Evolutionary conservation across 2,888 invertebrate genomes (phyloP), one percentile per base, ranked within the genome.

Genomic region (Meteorus cinctellus): DNA sequence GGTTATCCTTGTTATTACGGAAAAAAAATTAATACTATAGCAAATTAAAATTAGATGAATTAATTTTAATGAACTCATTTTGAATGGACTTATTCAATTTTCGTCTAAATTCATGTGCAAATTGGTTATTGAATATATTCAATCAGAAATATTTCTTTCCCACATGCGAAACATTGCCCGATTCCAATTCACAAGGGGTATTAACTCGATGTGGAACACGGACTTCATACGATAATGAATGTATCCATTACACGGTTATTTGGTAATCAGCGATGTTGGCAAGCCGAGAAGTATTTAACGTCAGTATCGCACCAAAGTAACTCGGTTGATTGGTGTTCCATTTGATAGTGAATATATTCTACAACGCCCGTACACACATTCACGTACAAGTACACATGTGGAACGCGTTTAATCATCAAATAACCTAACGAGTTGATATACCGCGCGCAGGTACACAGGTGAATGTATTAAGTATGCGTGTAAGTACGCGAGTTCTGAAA

Each of bases 261-360:
- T 79, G 78, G 78, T 79, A 80, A 80, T 80, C 81, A 81, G 78
- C 76, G 77, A 77, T 73, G 65, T 75, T 74, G 67, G 75, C 24
- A n/a, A 60, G 65, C 71, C 71, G 48, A 51, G 66, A 74, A 79
- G 80, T 81, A 82, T 82, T 82, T 79, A 81, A 75, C 80, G 76
- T 76, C 78, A 73, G 76, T 79, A 78, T 79, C 62, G 75, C 75
- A 72, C 79, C 76, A 78, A 82, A 82, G 82, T 82, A 82, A 81
- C 81, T 80, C 55, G n/a, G 81, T 79, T 82, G 80, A 81, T 81
- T 82, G 79, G 81, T 78, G 79, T 77, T 77, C 78, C 69, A 78
- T 76, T 80, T 79, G 76, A 78, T 78, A 72, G 45, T 65, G 63
- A 67, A 67, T 60, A 67, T 60, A 74, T 59, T 55, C 24, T 60